Conservation (phyloP, 2,113 vertebrate genomes). For the Glaucidium brasilianum region DNA sequence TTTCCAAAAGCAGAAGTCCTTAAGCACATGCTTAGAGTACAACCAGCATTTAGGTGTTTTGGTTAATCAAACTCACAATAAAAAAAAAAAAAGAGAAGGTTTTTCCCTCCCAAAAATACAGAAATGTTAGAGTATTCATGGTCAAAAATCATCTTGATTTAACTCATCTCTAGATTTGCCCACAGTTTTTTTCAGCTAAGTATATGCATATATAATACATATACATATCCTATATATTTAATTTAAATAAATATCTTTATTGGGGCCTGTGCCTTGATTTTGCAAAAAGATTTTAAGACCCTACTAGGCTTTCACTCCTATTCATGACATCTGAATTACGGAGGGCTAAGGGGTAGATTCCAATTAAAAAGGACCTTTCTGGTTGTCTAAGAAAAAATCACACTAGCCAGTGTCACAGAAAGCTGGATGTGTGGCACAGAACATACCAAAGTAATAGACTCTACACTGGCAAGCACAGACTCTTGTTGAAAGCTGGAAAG, state of each 20-base stretch:
- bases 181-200: not conserved
- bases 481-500: not conserved
- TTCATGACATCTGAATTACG: not conserved
- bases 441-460: not conserved
- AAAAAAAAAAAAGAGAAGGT: not conserved
- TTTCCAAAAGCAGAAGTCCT: constrained; percentile 12
- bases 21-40: constrained; percentile 3
- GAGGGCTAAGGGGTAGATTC: not conserved
- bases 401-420: not conserved
- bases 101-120: not conserved
- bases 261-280: not conserved
- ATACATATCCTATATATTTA: not conserved
- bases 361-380: not conserved
- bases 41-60: not conserved
- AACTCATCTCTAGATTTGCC: not conserved
- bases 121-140: not conserved
- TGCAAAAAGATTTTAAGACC: not conserved
- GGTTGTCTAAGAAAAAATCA: not conserved
- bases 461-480: not conserved
- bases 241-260: not conserved
- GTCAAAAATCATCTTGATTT: not conserved
- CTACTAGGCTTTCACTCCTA: not conserved
- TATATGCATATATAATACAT: not conserved
- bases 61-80: not conserved
- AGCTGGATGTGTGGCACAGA: not conserved